Conservation (phyloP, 2,113 vertebrate species). For the Hemiprocne comata region DNA sequence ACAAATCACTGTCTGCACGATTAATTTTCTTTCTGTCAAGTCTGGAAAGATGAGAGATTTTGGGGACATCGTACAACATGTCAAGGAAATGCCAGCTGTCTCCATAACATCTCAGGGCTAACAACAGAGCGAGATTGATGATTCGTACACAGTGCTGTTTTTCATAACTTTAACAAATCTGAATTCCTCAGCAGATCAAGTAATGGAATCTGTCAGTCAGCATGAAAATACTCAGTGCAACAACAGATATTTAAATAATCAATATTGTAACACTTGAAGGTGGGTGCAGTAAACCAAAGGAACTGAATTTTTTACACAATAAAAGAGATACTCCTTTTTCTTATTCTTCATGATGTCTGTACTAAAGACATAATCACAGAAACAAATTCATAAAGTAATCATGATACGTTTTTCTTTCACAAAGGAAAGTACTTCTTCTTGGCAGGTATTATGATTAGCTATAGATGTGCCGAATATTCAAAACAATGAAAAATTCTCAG, state of each 20-base stretch:
- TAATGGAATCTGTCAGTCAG: slow-evolving; percentile 79
- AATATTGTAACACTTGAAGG: slow-evolving; percentile 39
- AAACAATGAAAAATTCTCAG: not conserved
- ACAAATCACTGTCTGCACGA: slow-evolving; percentile 56
- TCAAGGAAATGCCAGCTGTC: slow-evolving; percentile 77
- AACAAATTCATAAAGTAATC: not conserved
- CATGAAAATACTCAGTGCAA: slow-evolving; percentile 28
- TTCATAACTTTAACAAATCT: slow-evolving; percentile 69
- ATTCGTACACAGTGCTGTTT: slow-evolving; percentile 53
- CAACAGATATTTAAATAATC: slow-evolving; percentile 68
- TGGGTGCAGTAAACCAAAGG: slow-evolving; percentile 28
- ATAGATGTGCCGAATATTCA: not conserved
- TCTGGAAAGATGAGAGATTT: slow-evolving; percentile 76
- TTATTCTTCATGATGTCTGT: not conserved
- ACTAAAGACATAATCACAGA: not conserved
- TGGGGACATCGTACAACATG: slow-evolving; percentile 46
- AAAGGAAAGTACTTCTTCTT: not conserved
- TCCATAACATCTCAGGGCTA: slow-evolving; percentile 59
- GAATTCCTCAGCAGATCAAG: slow-evolving; percentile 74
- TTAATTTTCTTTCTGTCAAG: slow-evolving; percentile 78
- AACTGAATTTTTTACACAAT: not conserved
- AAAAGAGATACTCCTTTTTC: not conserved
- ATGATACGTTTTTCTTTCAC: not conserved
- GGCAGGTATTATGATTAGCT: not conserved
- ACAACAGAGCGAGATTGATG: slow-evolving; percentile 73